Percentiles rank a stretch among this genome's conserved stretches.
Evolutionary conservation across 2,888 invertebrate genomes (phyloP).

Genomic region (Drosophila cracens): DNA sequence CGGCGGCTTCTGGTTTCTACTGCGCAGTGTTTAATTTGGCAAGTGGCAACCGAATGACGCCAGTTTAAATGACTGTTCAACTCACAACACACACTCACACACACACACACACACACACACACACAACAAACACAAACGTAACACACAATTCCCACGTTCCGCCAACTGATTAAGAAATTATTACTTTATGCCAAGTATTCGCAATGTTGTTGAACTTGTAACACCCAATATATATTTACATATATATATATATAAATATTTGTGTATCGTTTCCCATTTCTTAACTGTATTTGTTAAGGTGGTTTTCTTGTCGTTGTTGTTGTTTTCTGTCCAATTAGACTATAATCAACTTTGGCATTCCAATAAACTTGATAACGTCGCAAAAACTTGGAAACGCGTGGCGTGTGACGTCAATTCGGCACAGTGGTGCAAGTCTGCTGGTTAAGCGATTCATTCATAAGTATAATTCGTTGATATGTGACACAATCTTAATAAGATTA

Average conservation of each 20-base stretch:
- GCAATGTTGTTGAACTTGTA: slow-evolving; percentile 48
- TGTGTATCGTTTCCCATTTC: not conserved
- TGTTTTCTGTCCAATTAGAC: slow-evolving; percentile 26
- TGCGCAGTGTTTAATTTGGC: slow-evolving; percentile 53
- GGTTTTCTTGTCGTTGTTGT: slow-evolving; percentile 14
- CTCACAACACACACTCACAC: slow-evolving; percentile 12
- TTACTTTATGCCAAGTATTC: slow-evolving; percentile 6
- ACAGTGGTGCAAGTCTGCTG: slow-evolving; percentile 30
- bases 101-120: slow-evolving; percentile 25
- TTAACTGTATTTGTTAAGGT: not conserved
- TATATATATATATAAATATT: too few relatives aligned
- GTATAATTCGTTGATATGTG: not conserved
- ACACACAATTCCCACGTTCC: slow-evolving; percentile 61
- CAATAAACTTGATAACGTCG: slow-evolving; percentile 42
- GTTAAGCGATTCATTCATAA: not conserved
- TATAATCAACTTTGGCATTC: slow-evolving; percentile 18
- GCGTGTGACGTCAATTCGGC: slow-evolving; percentile 46
- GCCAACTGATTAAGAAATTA: slow-evolving; percentile 58
- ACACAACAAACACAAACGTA: not conserved
- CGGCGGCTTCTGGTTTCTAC: slow-evolving; percentile 32
- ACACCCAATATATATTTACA: slow-evolving; percentile 11
- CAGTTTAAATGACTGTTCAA: slow-evolving; percentile 39
- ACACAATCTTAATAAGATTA: not conserved
- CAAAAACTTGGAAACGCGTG: slow-evolving; percentile 48
- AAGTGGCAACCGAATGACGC: slow-evolving; percentile 48